Percentiles rank a stretch among this genome's conserved stretches.
Evolutionary conservation across 2,888 invertebrate genomes (phyloP).

Genomic region (Eristalinus aeneus): DNA sequence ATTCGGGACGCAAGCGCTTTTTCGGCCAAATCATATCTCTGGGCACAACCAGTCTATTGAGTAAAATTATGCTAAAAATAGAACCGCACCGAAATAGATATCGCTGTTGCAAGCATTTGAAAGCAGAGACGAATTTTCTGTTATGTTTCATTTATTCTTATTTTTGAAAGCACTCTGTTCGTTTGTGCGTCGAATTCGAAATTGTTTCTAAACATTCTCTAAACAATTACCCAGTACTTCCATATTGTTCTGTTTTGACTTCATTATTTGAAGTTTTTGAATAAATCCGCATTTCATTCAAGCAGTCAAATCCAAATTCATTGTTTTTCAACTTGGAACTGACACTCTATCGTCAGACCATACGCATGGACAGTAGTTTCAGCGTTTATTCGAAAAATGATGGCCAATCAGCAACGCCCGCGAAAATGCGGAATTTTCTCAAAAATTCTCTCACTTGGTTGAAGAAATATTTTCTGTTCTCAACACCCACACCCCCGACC

Average conservation of each 20-base stretch:
- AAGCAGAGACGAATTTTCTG: conserved; percentile 59
- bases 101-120: conserved; percentile 72
- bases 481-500: conserved; percentile 14
- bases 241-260: neutral
- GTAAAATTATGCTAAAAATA: conserved; percentile 77
- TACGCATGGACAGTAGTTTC: neutral
- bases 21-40: conserved; percentile 72
- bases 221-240: neutral
- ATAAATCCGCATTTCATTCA: neutral
- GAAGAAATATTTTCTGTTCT: conserved; percentile 1
- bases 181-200: neutral
- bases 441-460: neutral
- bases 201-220: neutral
- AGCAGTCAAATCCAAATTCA: neutral
- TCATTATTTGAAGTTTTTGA: neutral
- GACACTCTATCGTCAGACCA: neutral
- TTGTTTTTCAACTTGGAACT: neutral
- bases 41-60: conserved; percentile 75
- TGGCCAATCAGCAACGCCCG: neutral
- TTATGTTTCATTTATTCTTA: conserved; percentile 7
- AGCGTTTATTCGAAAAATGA: neutral
- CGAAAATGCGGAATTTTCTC: neutral
- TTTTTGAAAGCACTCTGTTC: conserved; percentile 31
- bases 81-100: conserved; percentile 80
- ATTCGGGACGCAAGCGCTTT: conserved; percentile 61